Conservation (phyloP, 2,888 invertebrate species). For the Andrena hattorfiana region DNA sequence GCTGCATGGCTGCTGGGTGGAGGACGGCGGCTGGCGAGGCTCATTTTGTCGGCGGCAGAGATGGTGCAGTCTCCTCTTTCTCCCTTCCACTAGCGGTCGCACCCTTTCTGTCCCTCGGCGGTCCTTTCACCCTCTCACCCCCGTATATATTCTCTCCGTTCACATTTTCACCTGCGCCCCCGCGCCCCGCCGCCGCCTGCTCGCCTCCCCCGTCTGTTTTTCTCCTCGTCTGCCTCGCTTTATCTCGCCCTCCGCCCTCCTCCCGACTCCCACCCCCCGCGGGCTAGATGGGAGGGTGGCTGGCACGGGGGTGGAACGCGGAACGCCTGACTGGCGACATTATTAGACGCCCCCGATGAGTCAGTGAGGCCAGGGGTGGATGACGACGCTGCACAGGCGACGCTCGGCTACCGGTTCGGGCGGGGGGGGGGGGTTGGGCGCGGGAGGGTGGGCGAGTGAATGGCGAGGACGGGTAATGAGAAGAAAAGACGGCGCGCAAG, state of each 20-base stretch:
- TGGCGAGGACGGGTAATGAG: slow-evolving; percentile 63
- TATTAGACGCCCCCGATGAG: slow-evolving; percentile 85
- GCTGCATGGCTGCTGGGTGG: slow-evolving; percentile 47
- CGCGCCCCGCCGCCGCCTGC: slow-evolving; percentile 47
- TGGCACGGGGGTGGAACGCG: slow-evolving; percentile 74
- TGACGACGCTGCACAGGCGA: slow-evolving; percentile 54
- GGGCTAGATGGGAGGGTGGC: slow-evolving; percentile 51
- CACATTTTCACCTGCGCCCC: slow-evolving; percentile 56
- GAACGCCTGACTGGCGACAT: slow-evolving; percentile 85
- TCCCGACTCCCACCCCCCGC: slow-evolving; percentile 42
- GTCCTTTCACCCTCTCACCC: slow-evolving; percentile 15
- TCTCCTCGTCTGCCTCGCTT: slow-evolving; percentile 49
- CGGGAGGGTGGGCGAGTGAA: slow-evolving; percentile 7
- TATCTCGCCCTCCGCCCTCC: slow-evolving; percentile 52
- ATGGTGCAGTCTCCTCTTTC: slow-evolving; percentile 65
- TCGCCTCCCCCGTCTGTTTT: slow-evolving; percentile 38
- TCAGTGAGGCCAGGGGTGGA: slow-evolving; percentile 74
- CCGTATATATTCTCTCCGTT: slow-evolving; percentile 48
- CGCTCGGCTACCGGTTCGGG: slow-evolving; percentile 21
- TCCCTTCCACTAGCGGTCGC: background rate
- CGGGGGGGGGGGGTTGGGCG: background rate
- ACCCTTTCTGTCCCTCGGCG: slow-evolving; percentile 14
- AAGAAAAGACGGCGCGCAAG: slow-evolving; percentile 70
- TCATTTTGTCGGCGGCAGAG: slow-evolving; percentile 84
- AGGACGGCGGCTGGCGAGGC: slow-evolving; percentile 79